phyloP scores from a whole-genome alignment of 1,140 invertebrate species.

The Tigriopus japonicus region DNA sequence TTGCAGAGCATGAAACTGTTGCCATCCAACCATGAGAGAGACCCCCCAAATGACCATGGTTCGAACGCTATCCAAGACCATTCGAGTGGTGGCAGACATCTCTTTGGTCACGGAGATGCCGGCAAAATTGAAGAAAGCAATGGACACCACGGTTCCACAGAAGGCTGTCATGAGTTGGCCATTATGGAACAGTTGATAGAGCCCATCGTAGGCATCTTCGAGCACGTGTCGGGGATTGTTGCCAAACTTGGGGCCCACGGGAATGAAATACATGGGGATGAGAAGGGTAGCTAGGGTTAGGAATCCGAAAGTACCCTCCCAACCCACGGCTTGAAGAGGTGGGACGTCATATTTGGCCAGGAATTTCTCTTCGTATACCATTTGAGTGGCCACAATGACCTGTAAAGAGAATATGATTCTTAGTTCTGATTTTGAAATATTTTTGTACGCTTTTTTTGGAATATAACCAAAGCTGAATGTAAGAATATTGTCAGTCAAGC shows the following conservation, averaged over 20 bases:
- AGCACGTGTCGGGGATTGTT: conserved; percentile 53
- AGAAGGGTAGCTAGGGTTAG: conserved; percentile 46
- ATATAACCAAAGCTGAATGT: no score
- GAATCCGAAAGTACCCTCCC: conserved; percentile 82
- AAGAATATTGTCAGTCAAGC: no score
- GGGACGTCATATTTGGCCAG: conserved; percentile 60
- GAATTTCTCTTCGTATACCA: conserved; percentile 87
- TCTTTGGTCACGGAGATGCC: conserved; percentile 91
- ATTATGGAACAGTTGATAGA: conserved; percentile 55
- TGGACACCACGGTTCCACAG: conserved; percentile 44
- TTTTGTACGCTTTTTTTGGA: background rate
- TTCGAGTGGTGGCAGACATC: conserved; percentile 70
- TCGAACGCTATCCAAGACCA: conserved; percentile 74
- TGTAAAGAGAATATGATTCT: background rate
- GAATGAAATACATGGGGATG: conserved; percentile 66
- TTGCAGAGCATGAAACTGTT: conserved; percentile 59
- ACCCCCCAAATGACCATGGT: conserved; percentile 76
- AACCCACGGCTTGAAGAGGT: conserved; percentile 65
- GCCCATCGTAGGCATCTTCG: conserved; percentile 63
- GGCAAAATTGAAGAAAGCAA: conserved; percentile 91
- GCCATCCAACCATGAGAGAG: conserved; percentile 50
- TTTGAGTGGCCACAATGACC: conserved; percentile 59
- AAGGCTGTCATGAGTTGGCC: conserved; percentile 40
- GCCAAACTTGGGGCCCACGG: conserved; percentile 48
- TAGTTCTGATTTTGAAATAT: no score